A percentile compares a stretch with the other conserved stretches of the same genome.
These are phyloP conservation scores for Mycalesis mineus DNA, from an alignment of 2,888 invertebrate species.

Conservation along the genomic window DNA sequence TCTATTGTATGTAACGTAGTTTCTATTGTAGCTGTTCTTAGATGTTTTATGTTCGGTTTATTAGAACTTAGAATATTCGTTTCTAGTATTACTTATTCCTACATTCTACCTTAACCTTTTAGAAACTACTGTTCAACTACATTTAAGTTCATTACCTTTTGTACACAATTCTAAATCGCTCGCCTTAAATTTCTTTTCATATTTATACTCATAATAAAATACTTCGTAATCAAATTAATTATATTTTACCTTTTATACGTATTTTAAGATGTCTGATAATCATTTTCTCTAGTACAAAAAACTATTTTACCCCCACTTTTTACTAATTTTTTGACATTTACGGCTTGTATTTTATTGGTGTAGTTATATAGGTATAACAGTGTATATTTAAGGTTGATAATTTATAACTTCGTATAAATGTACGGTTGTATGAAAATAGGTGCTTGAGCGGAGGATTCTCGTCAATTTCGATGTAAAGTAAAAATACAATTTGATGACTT, in stretches of 20 bases:
- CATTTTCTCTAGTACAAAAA: not conserved
- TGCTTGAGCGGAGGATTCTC: constrained; percentile 70
- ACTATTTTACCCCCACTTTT: not conserved
- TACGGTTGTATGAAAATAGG: constrained; percentile 74
- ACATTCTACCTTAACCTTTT: constrained; percentile 17
- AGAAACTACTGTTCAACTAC: constrained; percentile 1
- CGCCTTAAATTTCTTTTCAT: not conserved
- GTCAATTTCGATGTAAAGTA: constrained; percentile 68
- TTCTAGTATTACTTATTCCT: constrained; percentile 19
- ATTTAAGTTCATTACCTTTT: not conserved
- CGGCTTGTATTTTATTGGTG: constrained; percentile 28
- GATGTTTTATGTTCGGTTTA: constrained; percentile 43
- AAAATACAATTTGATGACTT: constrained; percentile 49
- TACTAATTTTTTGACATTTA: constrained; percentile 9
- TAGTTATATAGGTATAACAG: constrained; percentile 8
- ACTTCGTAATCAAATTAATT: not conserved
- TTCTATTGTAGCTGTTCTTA: constrained; percentile 59
- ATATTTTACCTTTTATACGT: not conserved
- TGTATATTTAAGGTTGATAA: constrained; percentile 16
- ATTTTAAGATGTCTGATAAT: not conserved
- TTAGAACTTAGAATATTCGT: constrained; percentile 34
- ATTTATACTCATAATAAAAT: not conserved
- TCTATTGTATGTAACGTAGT: constrained; percentile 71
- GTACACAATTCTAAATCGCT: not conserved
- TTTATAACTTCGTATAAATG: constrained; percentile 39